Conservation (phyloP, 2,888 invertebrate genomes). For the Plebejus argus region DNA sequence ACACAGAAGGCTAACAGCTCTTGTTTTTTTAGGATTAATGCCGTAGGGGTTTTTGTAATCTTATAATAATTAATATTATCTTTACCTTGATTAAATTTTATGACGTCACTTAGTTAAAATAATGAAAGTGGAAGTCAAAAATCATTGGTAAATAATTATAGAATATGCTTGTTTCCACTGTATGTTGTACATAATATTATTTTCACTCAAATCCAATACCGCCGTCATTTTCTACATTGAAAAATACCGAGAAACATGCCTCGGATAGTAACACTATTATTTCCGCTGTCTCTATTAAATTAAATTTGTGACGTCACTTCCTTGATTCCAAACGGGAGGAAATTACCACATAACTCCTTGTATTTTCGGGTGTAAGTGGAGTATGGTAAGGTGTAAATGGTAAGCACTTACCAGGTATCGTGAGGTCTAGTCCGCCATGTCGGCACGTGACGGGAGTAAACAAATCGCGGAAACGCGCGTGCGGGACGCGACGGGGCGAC, state of each 20-base stretch:
- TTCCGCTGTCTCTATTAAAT: not conserved
- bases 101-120: not conserved
- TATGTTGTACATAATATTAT: not conserved
- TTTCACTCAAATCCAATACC: not conserved
- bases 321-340: not conserved
- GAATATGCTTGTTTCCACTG: not conserved
- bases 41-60: not conserved
- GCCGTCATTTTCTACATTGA: not conserved
- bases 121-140: not conserved
- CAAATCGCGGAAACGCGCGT: conserved; percentile 57
- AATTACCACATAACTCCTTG: not conserved
- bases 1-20: not conserved
- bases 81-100: not conserved
- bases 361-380: not conserved
- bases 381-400: not conserved
- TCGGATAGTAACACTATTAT: not conserved
- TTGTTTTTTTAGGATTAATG: not conserved
- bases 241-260: not conserved
- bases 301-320: conserved; percentile 25
- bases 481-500: conserved; percentile 60
- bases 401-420: not conserved
- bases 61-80: not conserved
- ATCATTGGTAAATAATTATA: not conserved
- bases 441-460: conserved; percentile 56
- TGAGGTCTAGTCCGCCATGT: conserved; percentile 9